Conservation (phyloP, 2,113 vertebrate species). For the Fregata magnificens region DNA sequence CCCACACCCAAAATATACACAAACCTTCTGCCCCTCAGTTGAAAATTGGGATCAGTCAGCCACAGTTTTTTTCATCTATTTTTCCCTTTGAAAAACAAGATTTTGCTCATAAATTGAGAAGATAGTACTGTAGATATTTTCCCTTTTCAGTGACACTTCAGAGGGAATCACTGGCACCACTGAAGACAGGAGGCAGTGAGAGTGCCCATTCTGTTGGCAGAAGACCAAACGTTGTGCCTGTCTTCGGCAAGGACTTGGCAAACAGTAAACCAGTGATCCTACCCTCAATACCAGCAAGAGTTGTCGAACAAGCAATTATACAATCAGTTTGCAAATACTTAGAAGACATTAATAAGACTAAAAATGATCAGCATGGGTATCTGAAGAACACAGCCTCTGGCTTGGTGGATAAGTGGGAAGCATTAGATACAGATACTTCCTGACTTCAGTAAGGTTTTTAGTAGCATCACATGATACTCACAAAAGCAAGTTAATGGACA, state of each 20-base stretch:
- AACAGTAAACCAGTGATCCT: neutral
- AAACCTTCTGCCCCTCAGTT: neutral
- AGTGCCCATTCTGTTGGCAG: neutral
- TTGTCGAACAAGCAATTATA: rapidly evolving
- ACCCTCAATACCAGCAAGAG: neutral
- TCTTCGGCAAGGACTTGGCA: neutral
- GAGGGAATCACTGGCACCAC: neutral
- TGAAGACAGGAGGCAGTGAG: neutral
- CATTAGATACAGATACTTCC: neutral
- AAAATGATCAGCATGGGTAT: neutral
- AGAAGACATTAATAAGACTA: neutral
- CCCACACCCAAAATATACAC: neutral
- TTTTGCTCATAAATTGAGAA: neutral
- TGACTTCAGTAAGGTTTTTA: neutral
- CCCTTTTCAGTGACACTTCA: neutral
- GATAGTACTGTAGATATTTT: neutral
- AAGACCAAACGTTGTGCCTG: neutral
- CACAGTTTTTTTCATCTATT: neutral
- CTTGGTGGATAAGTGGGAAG: neutral
- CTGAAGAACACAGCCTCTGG: neutral
- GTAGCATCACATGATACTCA: neutral
- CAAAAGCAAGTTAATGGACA: neutral
- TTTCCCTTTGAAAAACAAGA: neutral
- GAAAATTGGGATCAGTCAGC: neutral
- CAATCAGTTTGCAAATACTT: neutral